phyloP scores from a whole-genome alignment of 2,888 invertebrate species.

The Ypsolopha sequella region DNA sequence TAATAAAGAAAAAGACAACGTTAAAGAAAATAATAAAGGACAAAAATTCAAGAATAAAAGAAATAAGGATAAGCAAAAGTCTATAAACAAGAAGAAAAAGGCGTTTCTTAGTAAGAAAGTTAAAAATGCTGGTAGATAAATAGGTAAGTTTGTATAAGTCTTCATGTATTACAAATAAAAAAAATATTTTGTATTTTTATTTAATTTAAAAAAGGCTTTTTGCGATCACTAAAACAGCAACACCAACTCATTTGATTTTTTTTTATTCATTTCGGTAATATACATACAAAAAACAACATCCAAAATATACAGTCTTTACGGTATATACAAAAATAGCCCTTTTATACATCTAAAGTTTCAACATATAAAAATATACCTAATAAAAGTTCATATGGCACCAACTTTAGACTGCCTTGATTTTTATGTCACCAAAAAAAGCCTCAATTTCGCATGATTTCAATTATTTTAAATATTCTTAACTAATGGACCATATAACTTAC shows the following conservation, averaged over 20 bases:
- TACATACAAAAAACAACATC: conserved; percentile 18
- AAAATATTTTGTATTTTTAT: background rate
- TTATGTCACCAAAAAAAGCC: background rate
- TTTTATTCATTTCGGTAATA: background rate
- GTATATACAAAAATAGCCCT: conserved; percentile 39
- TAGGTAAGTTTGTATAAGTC: background rate
- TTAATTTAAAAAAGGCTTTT: background rate
- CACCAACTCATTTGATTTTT: background rate
- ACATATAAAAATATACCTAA: background rate
- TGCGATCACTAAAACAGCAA: background rate
- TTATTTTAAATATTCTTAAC: too few relatives aligned
- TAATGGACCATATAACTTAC: background rate
- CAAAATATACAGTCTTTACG: conserved; percentile 66
- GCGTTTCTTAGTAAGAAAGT: too few relatives aligned
- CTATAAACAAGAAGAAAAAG: too few relatives aligned
- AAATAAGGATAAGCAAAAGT: conserved; percentile 4
- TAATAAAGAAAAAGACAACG: conserved; percentile 11
- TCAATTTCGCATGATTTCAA: background rate
- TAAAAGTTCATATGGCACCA: conserved; percentile 1
- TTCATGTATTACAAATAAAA: background rate
- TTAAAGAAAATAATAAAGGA: conserved; percentile 13
- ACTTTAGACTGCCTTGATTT: background rate
- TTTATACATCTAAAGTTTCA: conserved; percentile 2
- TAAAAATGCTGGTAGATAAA: too few relatives aligned
- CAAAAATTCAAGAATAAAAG: conserved; percentile 6